Evolutionary conservation across 2,113 vertebrate species (phyloP), one percentile per base, ranked within the genome.

Genomic region (Mesitornis unicolor): DNA sequence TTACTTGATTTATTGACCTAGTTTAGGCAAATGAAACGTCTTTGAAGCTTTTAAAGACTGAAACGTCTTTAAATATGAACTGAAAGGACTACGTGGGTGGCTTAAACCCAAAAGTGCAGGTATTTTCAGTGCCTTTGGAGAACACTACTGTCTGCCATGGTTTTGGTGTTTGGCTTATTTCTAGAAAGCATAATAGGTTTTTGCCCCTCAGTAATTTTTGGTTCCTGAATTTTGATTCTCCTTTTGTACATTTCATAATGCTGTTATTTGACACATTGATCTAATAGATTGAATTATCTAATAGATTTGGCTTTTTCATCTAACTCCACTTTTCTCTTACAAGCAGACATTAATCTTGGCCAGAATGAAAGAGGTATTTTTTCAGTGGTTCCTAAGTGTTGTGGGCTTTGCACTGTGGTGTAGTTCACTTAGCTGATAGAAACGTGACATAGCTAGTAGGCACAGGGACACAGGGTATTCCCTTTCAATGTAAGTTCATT

Each of bases 331-430:
- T 93, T 82, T 90, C 69, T 92, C 81, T 98, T 94, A 82, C 89
- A 96, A 96, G 96, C 97, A 98, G 98, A 98, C 97, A 29, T 98
- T 97, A 96, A 96, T 98, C 97, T 95, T 98, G 96, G 96, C 98
- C 96, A 98, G 97, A 97, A 96, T 98, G 97, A 98, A 97, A 50
- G 98, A 99, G 98, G 98, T 99, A 98, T 98, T 98, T 84, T 97
- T 47, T 22, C 88, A 33, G 75, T 93, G 73, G 84, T 74, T 95
- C 80, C 64, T 92, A 69, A 84, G 70, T 96, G 22, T 84, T 81
- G 92, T 96, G 95, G 78, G 89, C 94, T 95, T 95, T 98, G 89
- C 96, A 92, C 90, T 92, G 97, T 96, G 96, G 86, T 96, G 95
- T 95, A 93, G 93, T 85, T 94, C 92, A 59, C 15, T 84, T 96